Evolutionary conservation across 2,797 vertebrate species (phyloP), one percentile per base, ranked within the genome.

Genomic region (Acropternis orthonyx): DNA sequence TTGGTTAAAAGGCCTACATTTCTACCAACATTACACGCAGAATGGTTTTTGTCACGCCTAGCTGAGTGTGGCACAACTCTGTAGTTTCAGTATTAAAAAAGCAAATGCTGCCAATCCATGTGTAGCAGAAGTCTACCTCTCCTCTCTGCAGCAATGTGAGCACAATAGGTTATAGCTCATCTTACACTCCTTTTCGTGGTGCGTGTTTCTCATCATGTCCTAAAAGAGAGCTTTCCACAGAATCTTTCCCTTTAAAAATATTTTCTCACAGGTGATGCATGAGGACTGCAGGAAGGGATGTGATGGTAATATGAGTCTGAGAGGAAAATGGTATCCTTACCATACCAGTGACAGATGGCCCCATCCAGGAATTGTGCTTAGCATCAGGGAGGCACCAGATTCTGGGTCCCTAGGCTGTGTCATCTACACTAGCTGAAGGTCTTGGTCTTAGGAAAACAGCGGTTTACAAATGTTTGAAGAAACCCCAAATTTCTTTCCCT

Each of bases 81-180:
- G 14, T 49, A 49, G 43, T 83, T 79, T 83, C 3, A 5, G 19
- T 19, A 28, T 56, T 63, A 32, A 58, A 52, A 68, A 78, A 58
- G 21, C 12, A 52, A 15, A 2, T 13, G 6, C 20, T 0, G 2
- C 32, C 43, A 15, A 44, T 34, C 0, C 1, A 4, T 44, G 11
- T 18, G 32, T 28, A 23, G 34, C 17, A n/a, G 21, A 81, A 54
- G 21, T 28, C 28, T 49, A 24, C 28, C 18, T 52, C 54, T 63
- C 12, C 51, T 78, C 44, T 71, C 44, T 48, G 46, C 36, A 58
- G 19, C n/a, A 39, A 16, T 10, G 22, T 39, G 19, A 58, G 34
- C 55, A 46, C 34, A 81, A 15, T 11, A 66, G 12, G 5, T 8
- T 43, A 24, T 7, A 34, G 22, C 55, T 20, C 23, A 14, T 30